Evolutionary conservation across 2,113 vertebrate genomes (phyloP), one percentile per base, ranked within the genome.

Genomic region (Crotalus viridis): DNA sequence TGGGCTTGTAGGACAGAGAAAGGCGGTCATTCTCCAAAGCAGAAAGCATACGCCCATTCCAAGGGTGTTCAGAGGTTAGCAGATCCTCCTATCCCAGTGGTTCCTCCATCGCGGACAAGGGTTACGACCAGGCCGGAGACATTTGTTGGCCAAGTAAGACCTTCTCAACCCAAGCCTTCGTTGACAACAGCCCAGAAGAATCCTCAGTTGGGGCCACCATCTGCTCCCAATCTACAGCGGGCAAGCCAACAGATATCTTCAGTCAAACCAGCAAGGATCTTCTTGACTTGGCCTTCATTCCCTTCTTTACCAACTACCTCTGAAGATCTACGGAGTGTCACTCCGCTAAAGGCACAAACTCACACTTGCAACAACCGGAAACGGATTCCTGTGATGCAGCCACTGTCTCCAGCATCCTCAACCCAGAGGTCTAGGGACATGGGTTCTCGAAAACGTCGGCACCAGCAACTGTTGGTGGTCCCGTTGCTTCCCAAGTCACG

Each of bases 271-370:
- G 88, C 94, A 94, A 94, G 94, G 92, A 26, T 94, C 93, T 96
- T 97, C 46, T 90, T 96, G 61, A 0, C 87, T 22, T 95, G 96
- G 95, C 95, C 96, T 52, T 93, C 43, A 28, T 96, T 97, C 90
- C 96, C 96, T 55, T 0, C 61, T 0, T 59, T 85, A 5, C 86
- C 74, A 59, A 54, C 39, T 0, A 28, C 0, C 0, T 85, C 74
- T 17, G 19, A 59, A 6, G 28, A 43, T 4, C 39, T 39, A 51
- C 88, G 85, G 1, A n/a, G 89, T 74, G 7, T 46, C 3, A 28
- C 89, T 26, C 57, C 48, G 5, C n/a, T 17, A 6, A 94, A 94
- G 56, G 93, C 88, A 64, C 85, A 39, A 26, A 88, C 48, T 22
- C 51, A 0, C 3, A 43, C 43, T 26, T 39, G 0, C 10, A 43